These are phyloP conservation scores for Eulithis prunata DNA, from an alignment of 2,888 invertebrate species.

Conservation along the genomic window DNA sequence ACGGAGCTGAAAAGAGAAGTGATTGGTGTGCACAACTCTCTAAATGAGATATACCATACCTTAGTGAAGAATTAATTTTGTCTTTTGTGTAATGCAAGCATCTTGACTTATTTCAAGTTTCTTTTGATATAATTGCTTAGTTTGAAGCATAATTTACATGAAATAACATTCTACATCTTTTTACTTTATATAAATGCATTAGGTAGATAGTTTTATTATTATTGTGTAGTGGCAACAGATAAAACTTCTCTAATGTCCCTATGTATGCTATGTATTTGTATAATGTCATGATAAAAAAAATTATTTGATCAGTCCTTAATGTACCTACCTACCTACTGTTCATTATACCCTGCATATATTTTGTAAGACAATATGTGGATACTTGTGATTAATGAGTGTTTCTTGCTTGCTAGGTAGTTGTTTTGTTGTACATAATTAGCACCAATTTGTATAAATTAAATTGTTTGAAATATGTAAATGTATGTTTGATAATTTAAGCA, in stretches of 20 bases:
- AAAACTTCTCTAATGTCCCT: too few species aligned
- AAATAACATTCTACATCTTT: conserved; percentile 29
- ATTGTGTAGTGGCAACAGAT: not conserved
- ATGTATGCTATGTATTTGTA: not conserved
- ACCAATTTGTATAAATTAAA: conserved; percentile 16
- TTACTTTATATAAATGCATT: not conserved
- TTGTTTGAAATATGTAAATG: conserved; percentile 19
- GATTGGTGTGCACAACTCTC: conserved; percentile 46
- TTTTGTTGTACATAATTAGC: conserved; percentile 23
- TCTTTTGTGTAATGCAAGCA: conserved; percentile 22
- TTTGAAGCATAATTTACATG: conserved; percentile 35
- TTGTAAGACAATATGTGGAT: too few species aligned
- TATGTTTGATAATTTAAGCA: conserved; percentile 15
- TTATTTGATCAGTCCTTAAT: too few species aligned
- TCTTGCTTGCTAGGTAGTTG: not conserved
- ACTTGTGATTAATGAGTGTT: not conserved
- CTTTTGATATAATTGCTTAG: conserved; percentile 36
- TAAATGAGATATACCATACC: conserved; percentile 9
- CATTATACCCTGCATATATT: not conserved
- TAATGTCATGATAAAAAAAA: not conserved
- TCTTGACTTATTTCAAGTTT: conserved; percentile 22
- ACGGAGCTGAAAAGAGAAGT: conserved; percentile 83
- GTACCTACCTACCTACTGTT: not conserved
- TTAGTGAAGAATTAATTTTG: conserved; percentile 35
- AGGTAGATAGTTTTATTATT: not conserved